Evolutionary conservation across 2,113 vertebrate genomes (phyloP).

Genomic region (Toxotes chatareus): DNA sequence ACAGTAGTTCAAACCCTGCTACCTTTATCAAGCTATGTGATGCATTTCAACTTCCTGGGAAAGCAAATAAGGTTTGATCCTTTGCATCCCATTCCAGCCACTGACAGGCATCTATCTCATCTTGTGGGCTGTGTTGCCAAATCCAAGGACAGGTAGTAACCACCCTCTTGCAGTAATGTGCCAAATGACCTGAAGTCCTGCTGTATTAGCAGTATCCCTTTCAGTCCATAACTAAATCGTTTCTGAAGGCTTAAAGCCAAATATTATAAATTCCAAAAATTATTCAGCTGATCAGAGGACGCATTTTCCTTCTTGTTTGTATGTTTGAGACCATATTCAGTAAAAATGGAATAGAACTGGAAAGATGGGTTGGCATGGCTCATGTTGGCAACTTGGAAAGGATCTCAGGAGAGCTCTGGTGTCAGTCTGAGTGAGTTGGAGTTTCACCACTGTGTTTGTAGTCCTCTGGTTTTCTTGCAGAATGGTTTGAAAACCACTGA

Average conservation of each 20-base stretch:
- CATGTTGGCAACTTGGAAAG: slow-evolving; percentile 8
- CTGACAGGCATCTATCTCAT: too few species aligned
- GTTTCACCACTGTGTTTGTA: slow-evolving; percentile 4
- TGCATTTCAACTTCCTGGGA: too few species aligned
- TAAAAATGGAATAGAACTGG: neutral
- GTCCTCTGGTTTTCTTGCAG: slow-evolving; percentile 2
- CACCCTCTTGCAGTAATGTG: too few species aligned
- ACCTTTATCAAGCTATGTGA: too few species aligned
- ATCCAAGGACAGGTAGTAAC: too few species aligned
- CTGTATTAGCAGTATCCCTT: too few species aligned
- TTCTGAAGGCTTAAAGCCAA: neutral
- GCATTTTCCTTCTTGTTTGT: too few species aligned
- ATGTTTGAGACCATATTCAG: neutral
- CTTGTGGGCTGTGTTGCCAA: too few species aligned
- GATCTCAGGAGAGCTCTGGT: slow-evolving; percentile 11
- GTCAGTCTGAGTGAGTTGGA: neutral
- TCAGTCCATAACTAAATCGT: neutral
- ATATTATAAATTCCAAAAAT: neutral
- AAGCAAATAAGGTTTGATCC: too few species aligned
- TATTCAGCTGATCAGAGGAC: neutral
- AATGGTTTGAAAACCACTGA: neutral
- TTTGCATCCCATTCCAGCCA: too few species aligned
- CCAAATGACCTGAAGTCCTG: too few species aligned
- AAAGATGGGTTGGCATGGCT: slow-evolving; percentile 6
- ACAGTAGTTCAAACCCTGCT: too few species aligned